A percentile compares a stretch with the other conserved stretches of the same genome.
Conservation (phyloP, 2,113 vertebrate genomes). For the Xiphophorus hellerii region DNA sequence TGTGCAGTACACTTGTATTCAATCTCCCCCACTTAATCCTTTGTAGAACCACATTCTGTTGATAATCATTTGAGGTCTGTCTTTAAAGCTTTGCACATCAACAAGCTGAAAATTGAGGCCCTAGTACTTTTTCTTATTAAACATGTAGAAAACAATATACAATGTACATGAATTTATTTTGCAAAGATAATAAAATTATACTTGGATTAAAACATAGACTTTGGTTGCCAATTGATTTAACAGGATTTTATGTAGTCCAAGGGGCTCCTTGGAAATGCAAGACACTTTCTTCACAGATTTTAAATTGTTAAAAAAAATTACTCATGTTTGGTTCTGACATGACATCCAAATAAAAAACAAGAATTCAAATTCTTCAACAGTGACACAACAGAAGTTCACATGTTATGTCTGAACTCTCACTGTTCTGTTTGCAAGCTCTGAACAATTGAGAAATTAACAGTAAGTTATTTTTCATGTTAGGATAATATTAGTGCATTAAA, state of each 20-base stretch:
- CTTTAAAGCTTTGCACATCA: too few relatives aligned
- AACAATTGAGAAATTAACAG: neutral
- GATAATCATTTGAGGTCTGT: too few relatives aligned
- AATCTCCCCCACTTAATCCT: neutral
- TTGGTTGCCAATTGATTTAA: too few relatives aligned
- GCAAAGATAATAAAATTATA: too few relatives aligned
- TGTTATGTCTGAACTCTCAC: neutral
- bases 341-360: too few relatives aligned
- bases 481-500: neutral
- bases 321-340: neutral
- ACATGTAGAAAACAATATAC: neutral
- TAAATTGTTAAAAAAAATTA: too few relatives aligned
- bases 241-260: too few relatives aligned
- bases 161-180: neutral
- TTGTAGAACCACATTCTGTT: too few relatives aligned
- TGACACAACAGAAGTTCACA: neutral
- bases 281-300: too few relatives aligned
- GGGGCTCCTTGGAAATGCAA: too few relatives aligned
- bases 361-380: neutral
- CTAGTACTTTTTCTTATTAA: neutral
- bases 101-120: neutral
- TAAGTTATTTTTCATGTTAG: neutral
- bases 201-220: too few relatives aligned
- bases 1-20: neutral
- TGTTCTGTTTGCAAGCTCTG: neutral